phyloP scores from a whole-genome alignment of 1,140 invertebrate species.

The Diuraphis noxia region DNA sequence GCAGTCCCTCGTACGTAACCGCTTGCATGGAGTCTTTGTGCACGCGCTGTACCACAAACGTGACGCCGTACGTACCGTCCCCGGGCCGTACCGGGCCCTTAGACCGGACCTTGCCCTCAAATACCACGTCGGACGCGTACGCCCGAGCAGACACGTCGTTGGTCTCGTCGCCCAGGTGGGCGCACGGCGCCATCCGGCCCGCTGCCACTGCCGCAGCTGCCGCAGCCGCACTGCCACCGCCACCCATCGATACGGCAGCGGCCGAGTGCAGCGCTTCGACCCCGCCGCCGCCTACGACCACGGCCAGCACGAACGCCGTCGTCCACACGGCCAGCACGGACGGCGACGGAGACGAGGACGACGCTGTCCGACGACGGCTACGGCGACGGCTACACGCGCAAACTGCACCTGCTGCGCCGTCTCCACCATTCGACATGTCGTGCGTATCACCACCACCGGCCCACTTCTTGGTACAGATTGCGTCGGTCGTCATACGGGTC shows the following conservation, averaged over 20 bases:
- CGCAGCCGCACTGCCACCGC: not conserved
- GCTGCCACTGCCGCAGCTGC: not conserved
- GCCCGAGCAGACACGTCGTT: constrained; percentile 67
- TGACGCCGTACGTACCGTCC: constrained; percentile 67
- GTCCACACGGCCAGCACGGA: constrained; percentile 8
- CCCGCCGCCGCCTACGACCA: not conserved
- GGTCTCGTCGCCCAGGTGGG: constrained; percentile 57
- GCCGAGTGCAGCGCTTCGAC: not conserved
- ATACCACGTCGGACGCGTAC: constrained; percentile 67
- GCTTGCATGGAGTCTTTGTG: constrained; percentile 64
- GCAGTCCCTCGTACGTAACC: constrained; percentile 60
- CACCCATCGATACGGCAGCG: not conserved
- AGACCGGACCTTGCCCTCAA: constrained; percentile 69
- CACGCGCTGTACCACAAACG: constrained; percentile 69
- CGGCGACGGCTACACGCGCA: not conserved
- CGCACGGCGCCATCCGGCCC: constrained; percentile 54
- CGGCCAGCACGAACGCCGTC: constrained; percentile 14
- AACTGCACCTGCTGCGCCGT: not conserved
- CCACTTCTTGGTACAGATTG: constrained; percentile 32
- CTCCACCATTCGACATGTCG: constrained; percentile 48
- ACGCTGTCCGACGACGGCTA: not conserved
- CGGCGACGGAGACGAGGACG: not conserved
- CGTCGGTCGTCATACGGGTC: constrained; percentile 20
- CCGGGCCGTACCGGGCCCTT: constrained; percentile 65
- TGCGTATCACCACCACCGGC: constrained; percentile 41